These are phyloP conservation scores for Trichonephila clavipes DNA, from an alignment of 1,140 invertebrate species.

Conservation along the genomic window DNA sequence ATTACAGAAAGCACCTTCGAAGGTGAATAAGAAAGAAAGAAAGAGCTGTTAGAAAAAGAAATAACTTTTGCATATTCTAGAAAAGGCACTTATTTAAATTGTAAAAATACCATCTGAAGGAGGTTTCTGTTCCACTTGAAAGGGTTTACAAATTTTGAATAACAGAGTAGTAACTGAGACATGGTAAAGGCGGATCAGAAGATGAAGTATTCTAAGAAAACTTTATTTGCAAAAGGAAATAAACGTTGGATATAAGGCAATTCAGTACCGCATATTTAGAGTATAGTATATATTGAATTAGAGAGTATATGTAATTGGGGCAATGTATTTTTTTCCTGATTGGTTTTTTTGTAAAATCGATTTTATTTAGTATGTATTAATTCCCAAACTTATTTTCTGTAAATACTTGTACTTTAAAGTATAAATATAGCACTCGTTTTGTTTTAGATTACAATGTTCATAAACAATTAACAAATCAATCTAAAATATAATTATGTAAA, in stretches of 20 bases:
- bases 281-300: background rate
- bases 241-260: background rate
- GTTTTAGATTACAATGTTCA: too few relatives aligned
- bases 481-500: too few relatives aligned
- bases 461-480: too few relatives aligned
- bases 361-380: too few relatives aligned
- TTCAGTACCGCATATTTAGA: background rate
- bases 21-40: background rate
- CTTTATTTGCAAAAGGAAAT: background rate
- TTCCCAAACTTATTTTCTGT: too few relatives aligned
- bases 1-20: background rate
- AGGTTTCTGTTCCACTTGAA: background rate
- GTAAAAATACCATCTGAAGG: background rate
- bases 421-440: too few relatives aligned
- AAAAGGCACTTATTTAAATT: background rate
- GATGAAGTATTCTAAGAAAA: background rate
- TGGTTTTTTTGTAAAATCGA: background rate
- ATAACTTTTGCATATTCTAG: background rate
- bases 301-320: background rate
- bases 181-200: background rate
- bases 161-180: background rate
- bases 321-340: background rate
- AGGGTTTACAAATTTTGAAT: slow-evolving; percentile 22
- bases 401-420: too few relatives aligned
- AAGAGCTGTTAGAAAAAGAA: background rate